phyloP scores from a whole-genome alignment of 2,888 invertebrate genomes.

The Reticulitermes lucifugus region DNA sequence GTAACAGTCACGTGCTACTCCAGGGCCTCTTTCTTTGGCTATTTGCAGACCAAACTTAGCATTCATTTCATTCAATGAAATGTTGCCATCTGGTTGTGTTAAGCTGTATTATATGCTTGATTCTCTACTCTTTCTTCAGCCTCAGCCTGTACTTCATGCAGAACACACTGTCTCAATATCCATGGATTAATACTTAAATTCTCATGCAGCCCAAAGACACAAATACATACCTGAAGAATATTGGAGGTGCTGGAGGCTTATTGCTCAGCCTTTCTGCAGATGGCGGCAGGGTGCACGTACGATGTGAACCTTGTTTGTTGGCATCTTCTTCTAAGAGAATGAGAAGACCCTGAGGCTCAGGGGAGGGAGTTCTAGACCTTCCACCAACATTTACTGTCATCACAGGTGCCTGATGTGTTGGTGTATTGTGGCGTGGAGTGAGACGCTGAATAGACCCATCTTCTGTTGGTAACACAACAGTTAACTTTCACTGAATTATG shows the following conservation, averaged over 20 bases:
- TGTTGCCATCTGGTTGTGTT: too few species aligned
- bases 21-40: too few species aligned
- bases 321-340: slow-evolving; percentile 74
- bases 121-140: too few species aligned
- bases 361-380: slow-evolving; percentile 46
- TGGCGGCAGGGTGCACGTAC: neutral
- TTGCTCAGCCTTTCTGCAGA: slow-evolving; percentile 48
- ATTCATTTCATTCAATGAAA: too few species aligned
- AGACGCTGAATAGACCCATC: slow-evolving; percentile 29
- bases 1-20: too few species aligned
- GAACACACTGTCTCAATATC: too few species aligned
- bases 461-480: neutral
- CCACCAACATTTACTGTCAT: slow-evolving; percentile 73
- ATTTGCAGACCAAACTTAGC: too few species aligned
- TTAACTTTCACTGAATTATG: too few species aligned
- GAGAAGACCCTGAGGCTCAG: slow-evolving; percentile 63
- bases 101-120: too few species aligned
- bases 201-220: too few species aligned
- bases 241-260: slow-evolving; percentile 63
- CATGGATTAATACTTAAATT: too few species aligned
- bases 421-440: slow-evolving; percentile 73
- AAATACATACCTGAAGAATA: slow-evolving; percentile 73
- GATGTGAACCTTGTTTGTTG: slow-evolving; percentile 60
- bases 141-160: too few species aligned
- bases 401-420: slow-evolving; percentile 80